phyloP scores from a whole-genome alignment of 2,888 invertebrate genomes.

The Lasioglossum vierecki region DNA sequence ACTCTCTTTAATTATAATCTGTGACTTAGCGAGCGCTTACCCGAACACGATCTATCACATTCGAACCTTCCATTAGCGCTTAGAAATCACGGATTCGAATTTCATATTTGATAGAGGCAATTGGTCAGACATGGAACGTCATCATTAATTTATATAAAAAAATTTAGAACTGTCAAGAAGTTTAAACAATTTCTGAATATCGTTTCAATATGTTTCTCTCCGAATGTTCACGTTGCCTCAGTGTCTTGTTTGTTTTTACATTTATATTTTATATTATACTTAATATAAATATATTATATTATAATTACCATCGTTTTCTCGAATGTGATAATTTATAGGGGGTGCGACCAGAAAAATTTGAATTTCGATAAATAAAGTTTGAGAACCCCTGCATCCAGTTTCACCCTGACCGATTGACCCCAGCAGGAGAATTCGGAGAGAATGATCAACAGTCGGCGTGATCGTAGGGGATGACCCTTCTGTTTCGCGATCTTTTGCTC shows the following conservation, averaged over 20 bases:
- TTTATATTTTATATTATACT: too few species aligned
- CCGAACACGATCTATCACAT: neutral
- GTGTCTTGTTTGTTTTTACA: too few species aligned
- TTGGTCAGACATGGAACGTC: neutral
- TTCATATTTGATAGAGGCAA: neutral
- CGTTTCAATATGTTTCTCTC: too few species aligned
- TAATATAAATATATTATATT: too few species aligned
- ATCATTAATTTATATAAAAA: too few species aligned
- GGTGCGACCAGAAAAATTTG: neutral
- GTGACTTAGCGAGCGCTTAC: neutral
- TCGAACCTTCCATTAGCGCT: neutral
- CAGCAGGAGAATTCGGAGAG: neutral
- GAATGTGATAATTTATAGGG: neutral
- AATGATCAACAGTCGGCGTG: neutral
- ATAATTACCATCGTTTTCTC: neutral
- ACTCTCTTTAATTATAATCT: neutral
- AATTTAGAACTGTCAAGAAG: too few species aligned
- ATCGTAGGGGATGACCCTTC: neutral
- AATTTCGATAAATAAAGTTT: neutral
- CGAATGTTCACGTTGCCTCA: too few species aligned
- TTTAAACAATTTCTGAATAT: too few species aligned
- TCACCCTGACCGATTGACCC: slow-evolving; percentile 9
- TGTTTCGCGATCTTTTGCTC: neutral
- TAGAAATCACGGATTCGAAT: neutral
- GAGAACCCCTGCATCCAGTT: neutral